Percentiles rank a stretch among this genome's conserved stretches.
Conservation (phyloP, 2,113 vertebrate genomes). For the Ctenomys sociabilis region DNA sequence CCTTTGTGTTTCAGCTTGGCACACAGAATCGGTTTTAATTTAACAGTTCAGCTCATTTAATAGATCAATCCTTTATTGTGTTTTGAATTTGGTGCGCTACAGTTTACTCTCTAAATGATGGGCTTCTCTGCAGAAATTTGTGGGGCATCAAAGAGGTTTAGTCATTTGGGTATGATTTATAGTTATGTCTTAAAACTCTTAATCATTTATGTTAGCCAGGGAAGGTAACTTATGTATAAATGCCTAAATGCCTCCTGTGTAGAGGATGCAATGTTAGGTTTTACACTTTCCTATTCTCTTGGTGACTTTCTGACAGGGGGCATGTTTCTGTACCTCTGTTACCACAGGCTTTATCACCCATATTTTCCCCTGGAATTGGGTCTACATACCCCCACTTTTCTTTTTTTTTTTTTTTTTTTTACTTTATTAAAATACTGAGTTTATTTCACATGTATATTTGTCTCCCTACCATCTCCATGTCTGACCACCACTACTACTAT, state of each 20-base stretch:
- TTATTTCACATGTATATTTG: too few species aligned
- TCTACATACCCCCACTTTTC: neutral
- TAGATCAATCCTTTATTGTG: constrained; percentile 75
- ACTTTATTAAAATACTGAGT: too few species aligned
- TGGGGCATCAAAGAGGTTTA: constrained; percentile 3
- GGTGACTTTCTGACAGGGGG: too few species aligned
- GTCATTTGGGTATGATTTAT: neutral
- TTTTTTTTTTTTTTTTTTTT: too few species aligned
- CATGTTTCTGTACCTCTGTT: neutral
- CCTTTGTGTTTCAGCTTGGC: constrained; percentile 78
- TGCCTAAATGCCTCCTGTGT: neutral
- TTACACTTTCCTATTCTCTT: neutral
- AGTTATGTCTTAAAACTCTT: neutral
- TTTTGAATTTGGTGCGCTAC: constrained; percentile 64
- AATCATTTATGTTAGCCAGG: neutral
- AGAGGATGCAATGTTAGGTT: neutral
- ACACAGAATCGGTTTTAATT: constrained; percentile 71
- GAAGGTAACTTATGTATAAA: neutral
- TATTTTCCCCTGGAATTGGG: neutral
- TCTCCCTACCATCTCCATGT: too few species aligned
- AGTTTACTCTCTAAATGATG: constrained; percentile 38
- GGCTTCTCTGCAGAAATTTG: constrained; percentile 53
- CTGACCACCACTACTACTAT: too few species aligned
- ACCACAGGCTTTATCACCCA: neutral
- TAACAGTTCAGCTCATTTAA: constrained; percentile 70